These are phyloP conservation scores for Perca flavescens DNA, from an alignment of 2,113 vertebrate genomes.

Conservation along the genomic window DNA sequence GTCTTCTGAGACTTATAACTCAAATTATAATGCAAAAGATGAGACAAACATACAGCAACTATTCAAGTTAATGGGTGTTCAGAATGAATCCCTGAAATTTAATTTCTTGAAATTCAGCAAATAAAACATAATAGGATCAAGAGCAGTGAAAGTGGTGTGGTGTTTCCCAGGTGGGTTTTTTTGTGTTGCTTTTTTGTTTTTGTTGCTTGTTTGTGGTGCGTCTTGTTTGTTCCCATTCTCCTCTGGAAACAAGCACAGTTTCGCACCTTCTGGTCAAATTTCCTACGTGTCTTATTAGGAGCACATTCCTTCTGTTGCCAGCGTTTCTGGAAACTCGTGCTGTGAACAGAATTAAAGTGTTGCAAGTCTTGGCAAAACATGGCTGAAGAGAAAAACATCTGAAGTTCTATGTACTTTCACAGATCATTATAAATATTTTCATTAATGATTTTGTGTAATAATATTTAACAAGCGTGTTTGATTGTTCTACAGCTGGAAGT, in stretches of 20 bases:
- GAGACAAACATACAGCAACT: conserved; percentile 7
- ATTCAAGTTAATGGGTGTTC: conserved; percentile 4
- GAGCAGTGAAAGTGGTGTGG: conserved; percentile 23
- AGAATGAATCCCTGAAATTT: conserved; percentile 25
- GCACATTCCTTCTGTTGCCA: conserved; percentile 1
- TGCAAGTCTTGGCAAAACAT: conserved; percentile 28
- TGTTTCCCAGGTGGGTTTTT: conserved; percentile 30
- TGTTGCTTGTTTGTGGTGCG: conserved; percentile 9
- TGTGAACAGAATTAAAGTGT: conserved; percentile 30
- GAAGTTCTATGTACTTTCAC: conserved; percentile 7
- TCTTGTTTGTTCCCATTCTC: conserved; percentile 48
- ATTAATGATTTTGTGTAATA: neutral
- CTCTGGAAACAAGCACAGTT: conserved; percentile 26
- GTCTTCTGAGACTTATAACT: conserved; percentile 6
- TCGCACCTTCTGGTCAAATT: conserved; percentile 41
- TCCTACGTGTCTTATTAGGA: conserved; percentile 28
- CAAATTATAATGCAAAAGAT: conserved; percentile 3
- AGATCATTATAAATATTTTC: neutral
- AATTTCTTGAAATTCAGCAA: conserved; percentile 22
- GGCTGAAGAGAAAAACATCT: conserved; percentile 29
- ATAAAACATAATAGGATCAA: conserved; percentile 40
- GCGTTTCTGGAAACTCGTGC: conserved; percentile 23
- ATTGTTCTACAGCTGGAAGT: conserved; percentile 88
- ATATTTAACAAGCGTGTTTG: conserved; percentile 29
- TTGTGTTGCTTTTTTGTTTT: neutral